Percentiles rank a stretch among this genome's conserved stretches.
phyloP scores from a whole-genome alignment of 2,797 vertebrate genomes.

The Mormyrops attenuatus region DNA sequence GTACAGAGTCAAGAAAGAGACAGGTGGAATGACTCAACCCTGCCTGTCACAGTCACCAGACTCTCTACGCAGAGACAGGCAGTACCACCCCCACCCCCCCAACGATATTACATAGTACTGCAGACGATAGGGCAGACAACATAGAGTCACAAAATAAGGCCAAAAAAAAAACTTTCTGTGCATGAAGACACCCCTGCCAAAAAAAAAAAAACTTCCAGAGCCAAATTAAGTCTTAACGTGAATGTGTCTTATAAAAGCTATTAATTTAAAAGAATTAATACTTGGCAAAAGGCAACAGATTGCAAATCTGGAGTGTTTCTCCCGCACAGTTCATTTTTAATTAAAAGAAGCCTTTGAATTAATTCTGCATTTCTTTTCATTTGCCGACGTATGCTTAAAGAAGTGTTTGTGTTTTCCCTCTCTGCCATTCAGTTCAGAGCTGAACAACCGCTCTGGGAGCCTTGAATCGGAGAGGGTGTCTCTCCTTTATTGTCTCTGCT shows the following conservation, averaged over 20 bases:
- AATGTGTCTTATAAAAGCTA: not conserved
- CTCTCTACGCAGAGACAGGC: not conserved
- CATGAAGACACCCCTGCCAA: slow-evolving; percentile 25
- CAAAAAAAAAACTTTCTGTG: not conserved
- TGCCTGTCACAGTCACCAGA: not conserved
- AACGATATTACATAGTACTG: not conserved
- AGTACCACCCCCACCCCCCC: not conserved
- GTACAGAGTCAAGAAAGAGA: not conserved
- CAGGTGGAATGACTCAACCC: not conserved
- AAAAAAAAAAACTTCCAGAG: slow-evolving; percentile 21
- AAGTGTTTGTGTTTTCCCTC: slow-evolving; percentile 45
- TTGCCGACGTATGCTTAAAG: slow-evolving; percentile 60
- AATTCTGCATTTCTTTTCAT: slow-evolving; percentile 53
- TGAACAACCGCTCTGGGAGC: not conserved
- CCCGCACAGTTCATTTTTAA: slow-evolving; percentile 14
- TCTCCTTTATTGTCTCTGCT: not conserved
- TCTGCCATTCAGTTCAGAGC: not conserved
- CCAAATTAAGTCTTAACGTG: not conserved
- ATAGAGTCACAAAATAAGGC: not conserved
- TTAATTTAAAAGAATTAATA: slow-evolving; percentile 17
- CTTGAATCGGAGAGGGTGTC: not conserved
- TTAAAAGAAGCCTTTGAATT: slow-evolving; percentile 21
- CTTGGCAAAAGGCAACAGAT: slow-evolving; percentile 18
- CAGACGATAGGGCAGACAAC: not conserved
- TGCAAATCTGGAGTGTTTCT: not conserved